Evolutionary conservation across 2,113 vertebrate genomes (phyloP).

Genomic region (Notechis scutatus): DNA sequence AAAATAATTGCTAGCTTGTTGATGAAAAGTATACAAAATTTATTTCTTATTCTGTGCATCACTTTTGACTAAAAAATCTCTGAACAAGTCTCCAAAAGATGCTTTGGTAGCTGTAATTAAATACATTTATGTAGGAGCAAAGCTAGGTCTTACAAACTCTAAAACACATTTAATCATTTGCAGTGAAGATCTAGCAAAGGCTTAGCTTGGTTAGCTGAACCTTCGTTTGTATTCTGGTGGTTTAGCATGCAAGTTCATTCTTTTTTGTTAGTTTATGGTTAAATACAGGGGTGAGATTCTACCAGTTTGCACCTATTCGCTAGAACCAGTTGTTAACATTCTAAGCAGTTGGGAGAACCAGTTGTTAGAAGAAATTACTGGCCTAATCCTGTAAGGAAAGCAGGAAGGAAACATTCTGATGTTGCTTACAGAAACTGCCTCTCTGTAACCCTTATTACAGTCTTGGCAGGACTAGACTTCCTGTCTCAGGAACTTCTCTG

Average conservation of each 20-base stretch:
- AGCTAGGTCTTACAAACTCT: neutral
- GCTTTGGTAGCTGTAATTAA: neutral
- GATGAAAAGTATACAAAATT: neutral
- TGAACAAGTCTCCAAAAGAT: neutral
- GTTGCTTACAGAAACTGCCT: too few species aligned
- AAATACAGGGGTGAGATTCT: neutral
- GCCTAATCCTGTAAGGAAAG: too few species aligned
- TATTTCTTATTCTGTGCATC: neutral
- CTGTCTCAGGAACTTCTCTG: too few species aligned
- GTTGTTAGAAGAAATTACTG: too few species aligned
- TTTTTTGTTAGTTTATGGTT: neutral
- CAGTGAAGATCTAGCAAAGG: neutral
- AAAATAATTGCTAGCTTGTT: neutral
- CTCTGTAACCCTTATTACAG: too few species aligned
- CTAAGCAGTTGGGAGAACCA: too few species aligned
- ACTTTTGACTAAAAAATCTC: neutral
- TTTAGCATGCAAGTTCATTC: neutral
- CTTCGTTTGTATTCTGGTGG: neutral
- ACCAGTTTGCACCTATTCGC: too few species aligned
- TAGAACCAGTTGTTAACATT: too few species aligned
- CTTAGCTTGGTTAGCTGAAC: neutral
- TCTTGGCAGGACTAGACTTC: too few species aligned
- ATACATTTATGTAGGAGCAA: neutral
- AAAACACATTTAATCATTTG: neutral
- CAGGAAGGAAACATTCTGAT: too few species aligned